Conservation (phyloP, 2,797 vertebrate genomes). For the Sebastiscus albofasciatus region DNA sequence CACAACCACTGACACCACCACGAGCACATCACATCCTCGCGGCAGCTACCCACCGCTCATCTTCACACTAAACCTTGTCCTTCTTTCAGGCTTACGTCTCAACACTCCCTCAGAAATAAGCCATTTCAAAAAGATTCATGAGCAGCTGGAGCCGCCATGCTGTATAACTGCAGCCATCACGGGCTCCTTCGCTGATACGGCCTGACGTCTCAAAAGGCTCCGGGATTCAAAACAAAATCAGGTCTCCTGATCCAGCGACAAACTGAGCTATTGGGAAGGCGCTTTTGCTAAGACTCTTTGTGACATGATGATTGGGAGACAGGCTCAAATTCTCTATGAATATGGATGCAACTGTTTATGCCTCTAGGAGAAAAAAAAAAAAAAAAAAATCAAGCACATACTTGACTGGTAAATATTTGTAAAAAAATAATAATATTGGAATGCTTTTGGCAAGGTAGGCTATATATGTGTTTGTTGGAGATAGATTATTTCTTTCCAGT, state of each 20-base stretch:
- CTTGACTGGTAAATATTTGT: conserved; percentile 79
- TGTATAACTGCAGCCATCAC: conserved; percentile 78
- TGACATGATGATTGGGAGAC: conserved; percentile 82
- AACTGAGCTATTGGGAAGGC: conserved; percentile 76
- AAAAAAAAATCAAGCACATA: conserved; percentile 69
- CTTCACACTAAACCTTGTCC: conserved; percentile 84
- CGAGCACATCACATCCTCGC: conserved; percentile 69
- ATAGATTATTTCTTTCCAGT: conserved; percentile 79
- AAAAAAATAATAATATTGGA: conserved; percentile 63
- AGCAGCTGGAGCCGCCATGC: conserved; percentile 72
- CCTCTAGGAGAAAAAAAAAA: conserved; percentile 64
- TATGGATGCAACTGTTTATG: conserved; percentile 84
- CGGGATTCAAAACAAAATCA: conserved; percentile 83
- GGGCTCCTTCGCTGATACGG: conserved; percentile 73
- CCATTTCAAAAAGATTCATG: conserved; percentile 80
- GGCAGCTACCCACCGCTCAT: conserved; percentile 75
- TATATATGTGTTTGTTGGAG: conserved; percentile 70
- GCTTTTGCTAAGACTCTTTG: conserved; percentile 83
- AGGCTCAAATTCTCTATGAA: conserved; percentile 82
- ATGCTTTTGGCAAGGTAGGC: conserved; percentile 71
- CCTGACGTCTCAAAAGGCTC: conserved; percentile 80
- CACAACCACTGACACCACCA: conserved; percentile 70
- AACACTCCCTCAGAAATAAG: conserved; percentile 81
- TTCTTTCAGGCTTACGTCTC: conserved; percentile 83
- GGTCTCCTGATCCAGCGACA: conserved; percentile 82